Evolutionary conservation across 37 sponge, comb jelly and placozoan genomes (phyloP).

Genomic region (Ephydatia muelleri): DNA sequence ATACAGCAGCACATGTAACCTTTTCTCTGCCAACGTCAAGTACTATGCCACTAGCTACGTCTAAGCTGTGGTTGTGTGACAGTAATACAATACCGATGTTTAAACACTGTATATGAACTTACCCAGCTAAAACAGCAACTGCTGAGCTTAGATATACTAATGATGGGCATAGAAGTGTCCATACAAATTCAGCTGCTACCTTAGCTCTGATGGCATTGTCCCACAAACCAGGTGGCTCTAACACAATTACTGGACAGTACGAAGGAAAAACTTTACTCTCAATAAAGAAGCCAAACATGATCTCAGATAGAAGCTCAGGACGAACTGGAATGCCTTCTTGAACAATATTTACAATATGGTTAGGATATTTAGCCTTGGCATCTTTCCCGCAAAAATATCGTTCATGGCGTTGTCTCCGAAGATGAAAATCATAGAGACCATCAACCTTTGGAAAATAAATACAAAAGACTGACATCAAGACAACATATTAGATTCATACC

Average conservation of each 20-base stretch:
- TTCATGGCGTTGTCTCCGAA: conserved; percentile 12
- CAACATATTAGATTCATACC: too few relatives aligned
- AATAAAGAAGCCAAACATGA: conserved; percentile 10
- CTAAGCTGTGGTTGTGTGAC: neutral
- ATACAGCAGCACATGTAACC: conserved; percentile 23
- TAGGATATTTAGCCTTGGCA: conserved; percentile 18
- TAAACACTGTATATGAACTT: neutral
- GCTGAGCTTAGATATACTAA: conserved; percentile 13
- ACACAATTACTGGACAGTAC: conserved; percentile 11
- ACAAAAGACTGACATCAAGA: too few relatives aligned
- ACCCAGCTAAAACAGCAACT: conserved; percentile 22
- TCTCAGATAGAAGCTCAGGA: conserved; percentile 14
- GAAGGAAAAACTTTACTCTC: conserved; percentile 6
- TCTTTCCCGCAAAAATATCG: conserved; percentile 38
- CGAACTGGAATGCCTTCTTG: conserved; percentile 7
- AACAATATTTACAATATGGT: neutral
- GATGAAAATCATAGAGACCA: conserved; percentile 37
- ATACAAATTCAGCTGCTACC: neutral
- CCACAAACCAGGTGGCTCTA: conserved; percentile 28
- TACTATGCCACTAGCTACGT: conserved; percentile 13
- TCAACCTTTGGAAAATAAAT: too few relatives aligned
- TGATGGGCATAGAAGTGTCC: neutral
- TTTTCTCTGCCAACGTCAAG: conserved; percentile 25
- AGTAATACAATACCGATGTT: neutral
- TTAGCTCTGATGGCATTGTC: neutral